A percentile compares a stretch with the other conserved stretches of the same genome.
These are phyloP conservation scores for Genyomyrus donnyi DNA, from an alignment of 2,113 vertebrate genomes.

Conservation along the genomic window DNA sequence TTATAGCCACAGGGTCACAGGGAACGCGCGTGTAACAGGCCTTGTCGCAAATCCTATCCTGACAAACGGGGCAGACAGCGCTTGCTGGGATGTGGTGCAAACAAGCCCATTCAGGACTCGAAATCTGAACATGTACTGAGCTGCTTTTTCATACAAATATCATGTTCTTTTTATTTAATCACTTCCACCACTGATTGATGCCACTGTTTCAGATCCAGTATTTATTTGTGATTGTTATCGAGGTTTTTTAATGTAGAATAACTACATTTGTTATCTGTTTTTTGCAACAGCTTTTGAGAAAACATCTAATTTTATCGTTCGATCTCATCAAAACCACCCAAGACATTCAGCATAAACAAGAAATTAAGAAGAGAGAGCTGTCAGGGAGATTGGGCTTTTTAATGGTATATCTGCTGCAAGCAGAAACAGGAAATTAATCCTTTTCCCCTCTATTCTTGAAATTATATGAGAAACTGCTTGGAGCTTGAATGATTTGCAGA, in stretches of 20 bases:
- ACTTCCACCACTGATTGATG: neutral
- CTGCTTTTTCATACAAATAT: neutral
- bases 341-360: neutral
- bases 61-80: neutral
- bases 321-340: neutral
- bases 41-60: neutral
- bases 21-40: too few species aligned
- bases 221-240: neutral
- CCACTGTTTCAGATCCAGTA: neutral
- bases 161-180: neutral
- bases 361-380: neutral
- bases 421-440: slow-evolving; percentile 52
- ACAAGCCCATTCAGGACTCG: neutral
- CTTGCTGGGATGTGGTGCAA: neutral
- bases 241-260: neutral
- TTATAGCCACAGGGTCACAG: neutral
- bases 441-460: slow-evolving; percentile 46
- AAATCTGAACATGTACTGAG: neutral
- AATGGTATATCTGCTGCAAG: slow-evolving; percentile 41
- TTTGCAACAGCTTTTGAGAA: neutral
- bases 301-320: neutral
- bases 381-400: neutral
- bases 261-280: neutral
- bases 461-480: slow-evolving; percentile 35
- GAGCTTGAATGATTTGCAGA: slow-evolving; percentile 45